Evolutionary conservation across 2,113 vertebrate genomes (phyloP).

Genomic region (Myanophis thanlyinensis): DNA sequence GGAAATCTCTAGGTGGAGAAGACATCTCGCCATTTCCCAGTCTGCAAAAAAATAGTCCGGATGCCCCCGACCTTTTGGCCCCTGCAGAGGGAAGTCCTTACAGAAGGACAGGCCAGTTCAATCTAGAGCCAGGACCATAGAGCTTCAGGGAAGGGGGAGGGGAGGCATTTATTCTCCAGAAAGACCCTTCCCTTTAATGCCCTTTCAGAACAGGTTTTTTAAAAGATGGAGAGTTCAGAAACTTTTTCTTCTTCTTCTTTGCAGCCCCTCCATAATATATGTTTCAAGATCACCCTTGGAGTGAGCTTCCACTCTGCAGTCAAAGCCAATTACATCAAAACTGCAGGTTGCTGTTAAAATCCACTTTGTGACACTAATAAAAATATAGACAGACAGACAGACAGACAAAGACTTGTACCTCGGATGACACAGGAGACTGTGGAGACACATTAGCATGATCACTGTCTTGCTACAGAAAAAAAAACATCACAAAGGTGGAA

Average conservation of each 20-base stretch:
- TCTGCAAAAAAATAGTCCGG: neutral
- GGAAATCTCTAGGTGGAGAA: neutral
- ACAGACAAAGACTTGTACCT: constrained; percentile 74
- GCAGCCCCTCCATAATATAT: neutral
- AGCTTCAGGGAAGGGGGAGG: neutral
- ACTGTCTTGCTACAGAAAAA: constrained; percentile 80
- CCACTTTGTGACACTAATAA: constrained; percentile 14
- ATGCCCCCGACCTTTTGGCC: neutral
- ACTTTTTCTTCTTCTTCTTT: neutral
- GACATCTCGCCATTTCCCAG: neutral
- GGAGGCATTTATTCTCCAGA: too few relatives aligned
- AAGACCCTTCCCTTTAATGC: neutral
- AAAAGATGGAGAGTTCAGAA: neutral
- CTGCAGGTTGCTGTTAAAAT: neutral
- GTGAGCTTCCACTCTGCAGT: neutral
- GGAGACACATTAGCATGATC: constrained; percentile 81
- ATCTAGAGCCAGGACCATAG: too few relatives aligned
- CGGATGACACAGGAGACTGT: constrained; percentile 79
- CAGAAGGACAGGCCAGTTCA: neutral
- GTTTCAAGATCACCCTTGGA: constrained; percentile 1
- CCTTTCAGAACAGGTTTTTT: neutral
- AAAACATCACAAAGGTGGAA: constrained; percentile 67
- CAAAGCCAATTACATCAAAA: neutral
- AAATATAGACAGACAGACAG: constrained; percentile 29
- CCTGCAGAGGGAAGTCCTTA: neutral